Percentiles rank a stretch among this genome's conserved stretches.
These are phyloP conservation scores for Scaeva pyrastri DNA, from an alignment of 2,888 invertebrate genomes.

Conservation along the genomic window DNA sequence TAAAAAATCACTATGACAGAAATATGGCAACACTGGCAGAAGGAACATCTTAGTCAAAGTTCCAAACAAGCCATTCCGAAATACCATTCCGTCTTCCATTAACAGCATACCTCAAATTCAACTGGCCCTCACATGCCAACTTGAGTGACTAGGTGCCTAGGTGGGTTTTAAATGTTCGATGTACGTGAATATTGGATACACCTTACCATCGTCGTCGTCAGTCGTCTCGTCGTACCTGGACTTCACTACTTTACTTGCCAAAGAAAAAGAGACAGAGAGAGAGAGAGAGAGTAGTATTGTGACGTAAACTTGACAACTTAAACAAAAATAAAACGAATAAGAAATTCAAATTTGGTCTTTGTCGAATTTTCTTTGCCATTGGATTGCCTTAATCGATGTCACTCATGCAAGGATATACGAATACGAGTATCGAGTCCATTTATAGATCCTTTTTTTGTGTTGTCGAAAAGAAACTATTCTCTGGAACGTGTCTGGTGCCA, in stretches of 20 bases:
- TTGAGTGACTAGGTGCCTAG: neutral
- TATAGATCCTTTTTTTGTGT: neutral
- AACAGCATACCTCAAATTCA: slow-evolving; percentile 27
- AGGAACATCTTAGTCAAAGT: neutral
- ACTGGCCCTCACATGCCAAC: slow-evolving; percentile 27
- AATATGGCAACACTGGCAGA: neutral
- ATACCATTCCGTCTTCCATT: neutral
- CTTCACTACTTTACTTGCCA: too few relatives aligned
- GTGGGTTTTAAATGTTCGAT: too few relatives aligned
- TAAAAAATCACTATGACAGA: neutral
- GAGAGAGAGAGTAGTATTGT: neutral
- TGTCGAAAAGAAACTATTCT: slow-evolving; percentile 7
- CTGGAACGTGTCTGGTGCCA: too few relatives aligned
- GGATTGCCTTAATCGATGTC: slow-evolving; percentile 54
- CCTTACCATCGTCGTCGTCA: too few relatives aligned
- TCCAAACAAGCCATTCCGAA: slow-evolving; percentile 2
- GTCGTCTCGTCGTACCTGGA: too few relatives aligned
- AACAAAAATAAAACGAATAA: neutral
- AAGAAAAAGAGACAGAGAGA: too few relatives aligned
- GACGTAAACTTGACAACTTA: neutral
- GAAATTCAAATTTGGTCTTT: slow-evolving; percentile 33
- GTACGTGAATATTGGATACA: neutral
- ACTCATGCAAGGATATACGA: slow-evolving; percentile 12
- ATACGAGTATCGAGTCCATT: neutral
- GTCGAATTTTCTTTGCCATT: slow-evolving; percentile 43